phyloP scores from a whole-genome alignment of 2,888 invertebrate genomes.

The Oscheius myriophilus region DNA sequence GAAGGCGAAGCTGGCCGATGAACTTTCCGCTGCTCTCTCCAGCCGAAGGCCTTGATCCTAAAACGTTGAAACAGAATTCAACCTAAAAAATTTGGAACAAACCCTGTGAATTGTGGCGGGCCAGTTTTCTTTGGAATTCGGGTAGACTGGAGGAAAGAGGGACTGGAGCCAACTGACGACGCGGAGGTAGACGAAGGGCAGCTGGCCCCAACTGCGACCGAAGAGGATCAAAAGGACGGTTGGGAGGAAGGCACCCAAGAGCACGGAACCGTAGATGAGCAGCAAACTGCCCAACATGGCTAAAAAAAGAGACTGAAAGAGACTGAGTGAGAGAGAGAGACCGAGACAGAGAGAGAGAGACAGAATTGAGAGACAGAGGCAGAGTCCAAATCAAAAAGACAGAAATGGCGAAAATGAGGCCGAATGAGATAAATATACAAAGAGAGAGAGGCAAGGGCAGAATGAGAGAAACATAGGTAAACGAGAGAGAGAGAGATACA shows the following conservation, averaged over 20 bases:
- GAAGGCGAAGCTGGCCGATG: constrained; percentile 22
- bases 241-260: constrained; percentile 24
- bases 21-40: constrained; percentile 11
- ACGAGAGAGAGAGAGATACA: too few species aligned
- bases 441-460: too few species aligned
- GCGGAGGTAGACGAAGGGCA: constrained; percentile 53
- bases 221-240: constrained; percentile 25
- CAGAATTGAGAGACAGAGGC: too few species aligned
- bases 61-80: neutral
- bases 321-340: too few species aligned
- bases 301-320: constrained; percentile 21
- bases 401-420: too few species aligned
- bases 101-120: constrained; percentile 28
- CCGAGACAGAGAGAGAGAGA: too few species aligned
- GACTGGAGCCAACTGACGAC: constrained; percentile 45
- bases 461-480: too few species aligned
- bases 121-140: constrained; percentile 18
- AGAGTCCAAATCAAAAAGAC: too few species aligned
- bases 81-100: neutral
- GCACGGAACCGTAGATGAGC: constrained; percentile 22
- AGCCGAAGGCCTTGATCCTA: constrained; percentile 17
- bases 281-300: constrained; percentile 20
- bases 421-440: too few species aligned
- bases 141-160: constrained; percentile 37
- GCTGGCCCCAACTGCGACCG: constrained; percentile 42